phyloP scores from a whole-genome alignment of 2,113 vertebrate genomes.

The Miniopterus natalensis region DNA sequence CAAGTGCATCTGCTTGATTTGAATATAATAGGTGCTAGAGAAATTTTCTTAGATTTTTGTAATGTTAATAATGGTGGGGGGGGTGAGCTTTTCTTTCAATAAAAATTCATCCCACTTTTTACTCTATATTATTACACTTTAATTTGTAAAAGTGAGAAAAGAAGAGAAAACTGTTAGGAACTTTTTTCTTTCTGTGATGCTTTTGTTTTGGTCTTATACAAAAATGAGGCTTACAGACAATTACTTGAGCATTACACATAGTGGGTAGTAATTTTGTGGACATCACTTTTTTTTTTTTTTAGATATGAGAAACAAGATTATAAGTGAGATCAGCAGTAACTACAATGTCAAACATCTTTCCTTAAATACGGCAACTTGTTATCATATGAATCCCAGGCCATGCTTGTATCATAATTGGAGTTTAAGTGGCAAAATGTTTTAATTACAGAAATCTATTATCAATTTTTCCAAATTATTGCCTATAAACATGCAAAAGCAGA shows the following conservation, averaged over 20 bases:
- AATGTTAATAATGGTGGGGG: background rate
- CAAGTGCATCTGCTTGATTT: background rate
- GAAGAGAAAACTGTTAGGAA: background rate
- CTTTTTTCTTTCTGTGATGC: background rate
- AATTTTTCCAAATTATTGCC: slow-evolving; percentile 53
- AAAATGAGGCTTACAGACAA: background rate
- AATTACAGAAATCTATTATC: slow-evolving; percentile 30
- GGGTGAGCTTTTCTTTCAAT: background rate
- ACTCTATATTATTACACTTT: background rate
- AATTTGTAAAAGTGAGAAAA: slow-evolving; percentile 22
- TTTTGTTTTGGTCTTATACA: slow-evolving; percentile 41
- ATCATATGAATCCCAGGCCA: background rate
- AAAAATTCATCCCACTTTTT: background rate
- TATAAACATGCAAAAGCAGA: slow-evolving; percentile 11
- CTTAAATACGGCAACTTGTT: background rate
- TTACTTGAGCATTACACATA: background rate
- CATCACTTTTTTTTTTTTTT: background rate
- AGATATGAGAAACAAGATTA: background rate
- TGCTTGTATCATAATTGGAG: background rate
- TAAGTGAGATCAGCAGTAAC: background rate
- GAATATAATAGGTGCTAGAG: background rate
- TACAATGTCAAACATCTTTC: background rate
- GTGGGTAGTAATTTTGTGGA: background rate
- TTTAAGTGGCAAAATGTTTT: slow-evolving; percentile 54
- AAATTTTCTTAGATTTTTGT: background rate